These are phyloP conservation scores for Tanypteryx hageni DNA, from an alignment of 2,888 invertebrate genomes.

Conservation along the genomic window DNA sequence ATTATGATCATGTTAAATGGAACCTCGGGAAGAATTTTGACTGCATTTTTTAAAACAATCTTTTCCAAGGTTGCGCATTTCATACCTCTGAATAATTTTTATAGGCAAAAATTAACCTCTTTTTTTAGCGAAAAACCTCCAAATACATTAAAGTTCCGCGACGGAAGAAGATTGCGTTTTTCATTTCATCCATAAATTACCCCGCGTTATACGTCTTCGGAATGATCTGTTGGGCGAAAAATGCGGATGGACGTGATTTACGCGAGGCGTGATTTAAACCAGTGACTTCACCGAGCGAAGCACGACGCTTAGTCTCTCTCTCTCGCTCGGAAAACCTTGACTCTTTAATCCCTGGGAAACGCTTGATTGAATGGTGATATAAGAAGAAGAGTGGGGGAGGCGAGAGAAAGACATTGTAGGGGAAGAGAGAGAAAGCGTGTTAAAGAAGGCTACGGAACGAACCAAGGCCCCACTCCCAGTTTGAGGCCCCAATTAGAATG, in stretches of 20 bases:
- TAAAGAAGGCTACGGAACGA: background rate
- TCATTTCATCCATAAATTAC: background rate
- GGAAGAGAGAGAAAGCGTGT: background rate
- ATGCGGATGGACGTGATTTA: constrained; percentile 2
- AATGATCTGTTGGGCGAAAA: background rate
- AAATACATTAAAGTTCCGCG: background rate
- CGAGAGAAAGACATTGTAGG: too few relatives aligned
- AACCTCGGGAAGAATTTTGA: background rate
- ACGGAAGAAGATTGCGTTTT: background rate
- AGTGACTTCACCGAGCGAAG: background rate
- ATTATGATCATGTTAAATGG: background rate
- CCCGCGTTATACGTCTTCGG: background rate
- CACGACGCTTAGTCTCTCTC: background rate
- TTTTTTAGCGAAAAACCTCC: background rate
- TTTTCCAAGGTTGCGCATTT: background rate
- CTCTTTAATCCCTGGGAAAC: background rate
- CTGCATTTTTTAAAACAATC: background rate
- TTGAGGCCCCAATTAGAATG: background rate
- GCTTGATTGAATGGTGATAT: constrained; percentile 18
- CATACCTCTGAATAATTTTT: too few relatives aligned
- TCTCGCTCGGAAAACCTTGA: background rate
- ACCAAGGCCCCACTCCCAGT: background rate
- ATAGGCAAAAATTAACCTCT: background rate
- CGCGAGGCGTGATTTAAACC: background rate
- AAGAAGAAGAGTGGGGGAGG: background rate